These are phyloP conservation scores for Tautogolabrus adspersus DNA, from an alignment of 2,113 vertebrate genomes.

Conservation along the genomic window DNA sequence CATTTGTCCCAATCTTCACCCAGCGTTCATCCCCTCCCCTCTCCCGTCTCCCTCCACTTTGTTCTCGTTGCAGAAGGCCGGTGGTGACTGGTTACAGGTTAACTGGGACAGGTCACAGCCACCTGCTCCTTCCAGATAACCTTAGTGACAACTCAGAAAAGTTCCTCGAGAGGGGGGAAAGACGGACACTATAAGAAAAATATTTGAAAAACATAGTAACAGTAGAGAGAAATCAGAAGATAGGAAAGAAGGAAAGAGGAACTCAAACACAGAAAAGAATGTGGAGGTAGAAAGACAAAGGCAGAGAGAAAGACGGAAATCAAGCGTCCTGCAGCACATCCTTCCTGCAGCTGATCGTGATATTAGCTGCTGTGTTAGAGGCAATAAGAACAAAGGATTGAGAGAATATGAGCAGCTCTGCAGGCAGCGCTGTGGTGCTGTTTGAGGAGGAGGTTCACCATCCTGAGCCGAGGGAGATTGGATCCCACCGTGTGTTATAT, in stretches of 20 bases:
- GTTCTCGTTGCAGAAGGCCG: background rate
- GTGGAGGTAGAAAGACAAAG: background rate
- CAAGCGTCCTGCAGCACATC: too few species aligned
- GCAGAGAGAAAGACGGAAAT: background rate
- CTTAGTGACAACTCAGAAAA: background rate
- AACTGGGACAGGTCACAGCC: constrained; percentile 4
- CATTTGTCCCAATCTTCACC: background rate
- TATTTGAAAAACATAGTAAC: too few species aligned
- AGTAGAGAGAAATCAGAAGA: too few species aligned
- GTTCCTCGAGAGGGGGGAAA: constrained; percentile 3
- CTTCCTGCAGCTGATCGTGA: too few species aligned
- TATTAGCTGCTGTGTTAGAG: too few species aligned
- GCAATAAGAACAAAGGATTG: background rate
- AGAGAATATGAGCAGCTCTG: background rate
- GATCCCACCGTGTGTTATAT: constrained; percentile 12
- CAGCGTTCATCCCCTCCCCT: too few species aligned
- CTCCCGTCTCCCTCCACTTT: background rate
- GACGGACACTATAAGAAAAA: too few species aligned
- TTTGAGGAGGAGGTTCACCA: background rate
- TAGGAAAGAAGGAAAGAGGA: background rate
- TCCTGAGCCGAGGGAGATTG: background rate
- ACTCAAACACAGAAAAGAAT: too few species aligned
- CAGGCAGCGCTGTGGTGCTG: background rate
- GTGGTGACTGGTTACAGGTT: constrained; percentile 2
- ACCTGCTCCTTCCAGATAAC: constrained; percentile 22